Base-by-base conservation (phyloP, 1,140 invertebrate genomes). In the Ceratina japonica region DNA sequence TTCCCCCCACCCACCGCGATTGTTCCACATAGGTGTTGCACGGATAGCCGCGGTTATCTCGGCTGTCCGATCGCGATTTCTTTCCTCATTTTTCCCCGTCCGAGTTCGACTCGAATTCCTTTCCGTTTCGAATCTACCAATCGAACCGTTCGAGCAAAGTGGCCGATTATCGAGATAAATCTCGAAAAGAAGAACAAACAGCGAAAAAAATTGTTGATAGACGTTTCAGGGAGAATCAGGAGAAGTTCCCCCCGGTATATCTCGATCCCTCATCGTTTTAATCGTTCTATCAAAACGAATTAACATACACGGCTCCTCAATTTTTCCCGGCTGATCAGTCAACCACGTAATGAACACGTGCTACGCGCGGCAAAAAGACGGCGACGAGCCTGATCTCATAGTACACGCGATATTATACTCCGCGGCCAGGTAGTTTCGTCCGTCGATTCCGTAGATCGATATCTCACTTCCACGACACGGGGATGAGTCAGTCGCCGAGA, bases 21-120 rank as follows among this genome's bases (percentile, higher is more conserved):
- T 76, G 75, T 76, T 76, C 65, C 44, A 52, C 75, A 61, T 70
- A 70, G 24, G 73, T 66, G 52, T 66, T 75, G 51, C 64, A 58
- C 56, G 27, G 44, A 68, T 66, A 44, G 37, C 37, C 62, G 54
- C 13, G n/a, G 24, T 27, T 31, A 56, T 65, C 52, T 24, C 37
- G n/a, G 54, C 44, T 44, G 49, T 51, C 24, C 22, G 75, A 76
- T 76, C 75, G 37, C 16, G 24, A 52, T 76, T 52, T 59, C 74
- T 59, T 56, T 70, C 59, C 18, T 37, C 64, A 27, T 56, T 56
- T 56, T 52, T 68, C 16, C 52, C 16, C 16, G 27, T 59, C 8
- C 15, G 18, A 12, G 20, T 31, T 56, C 63, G 52, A 27, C 44
- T 31, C 73, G 64, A 56, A 76, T 76, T 76, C 66, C 54, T 31